Conservation (phyloP, 2,797 vertebrate species). For the Mico argentatus region DNA sequence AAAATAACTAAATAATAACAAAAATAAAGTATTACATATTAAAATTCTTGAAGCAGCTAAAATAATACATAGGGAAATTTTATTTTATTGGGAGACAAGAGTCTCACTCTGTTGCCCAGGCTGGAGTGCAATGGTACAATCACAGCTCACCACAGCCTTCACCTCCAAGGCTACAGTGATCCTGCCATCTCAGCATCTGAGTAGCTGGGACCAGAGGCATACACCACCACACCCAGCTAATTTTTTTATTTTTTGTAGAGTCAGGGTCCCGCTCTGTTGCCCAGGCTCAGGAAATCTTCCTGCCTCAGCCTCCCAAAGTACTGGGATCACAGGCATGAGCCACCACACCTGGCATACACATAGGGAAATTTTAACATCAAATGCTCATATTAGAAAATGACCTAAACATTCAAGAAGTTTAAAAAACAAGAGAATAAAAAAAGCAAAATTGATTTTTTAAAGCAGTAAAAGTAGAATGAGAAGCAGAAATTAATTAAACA, state of each 20-base stretch:
- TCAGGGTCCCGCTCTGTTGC: neutral
- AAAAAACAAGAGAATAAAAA: neutral
- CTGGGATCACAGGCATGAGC: neutral
- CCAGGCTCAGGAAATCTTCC: neutral
- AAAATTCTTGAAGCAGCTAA: constrained; percentile 29
- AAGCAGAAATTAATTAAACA: constrained; percentile 46
- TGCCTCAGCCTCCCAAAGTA: neutral
- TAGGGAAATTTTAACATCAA: constrained; percentile 21
- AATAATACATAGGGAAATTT: neutral
- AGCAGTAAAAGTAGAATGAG: constrained; percentile 16
- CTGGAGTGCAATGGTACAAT: neutral
- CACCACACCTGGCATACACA: neutral
- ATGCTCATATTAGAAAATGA: constrained; percentile 38
- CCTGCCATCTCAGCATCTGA: neutral
- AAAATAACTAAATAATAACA: neutral
- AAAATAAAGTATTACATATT: neutral
- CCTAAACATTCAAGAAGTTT: neutral
- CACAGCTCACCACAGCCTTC: neutral
- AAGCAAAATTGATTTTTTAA: constrained; percentile 25
- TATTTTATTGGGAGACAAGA: neutral
- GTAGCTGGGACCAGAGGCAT: neutral
- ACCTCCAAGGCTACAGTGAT: neutral
- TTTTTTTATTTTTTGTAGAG: neutral
- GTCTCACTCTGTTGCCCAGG: neutral
- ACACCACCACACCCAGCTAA: neutral